phyloP scores from a whole-genome alignment of 2,113 vertebrate genomes.

The Danionella cerebrum region DNA sequence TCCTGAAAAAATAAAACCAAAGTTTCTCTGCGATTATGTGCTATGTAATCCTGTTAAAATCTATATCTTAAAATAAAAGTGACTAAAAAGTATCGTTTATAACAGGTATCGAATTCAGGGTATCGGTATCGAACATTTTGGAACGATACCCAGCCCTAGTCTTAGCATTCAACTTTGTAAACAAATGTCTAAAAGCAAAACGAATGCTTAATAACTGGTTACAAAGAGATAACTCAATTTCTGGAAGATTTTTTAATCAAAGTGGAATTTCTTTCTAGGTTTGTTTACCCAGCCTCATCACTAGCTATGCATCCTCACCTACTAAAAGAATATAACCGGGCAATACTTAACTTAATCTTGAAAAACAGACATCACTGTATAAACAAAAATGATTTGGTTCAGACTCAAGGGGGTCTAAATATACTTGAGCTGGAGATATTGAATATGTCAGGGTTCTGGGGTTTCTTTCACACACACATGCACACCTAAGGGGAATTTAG shows the following conservation, averaged over 20 bases:
- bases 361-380: constrained; percentile 5
- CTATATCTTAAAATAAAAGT: too few species aligned
- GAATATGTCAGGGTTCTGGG: too few species aligned
- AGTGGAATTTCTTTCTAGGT: not conserved
- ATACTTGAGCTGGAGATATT: not conserved
- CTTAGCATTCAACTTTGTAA: not conserved
- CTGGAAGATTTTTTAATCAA: not conserved
- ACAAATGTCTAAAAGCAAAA: not conserved
- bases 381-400: not conserved
- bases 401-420: not conserved
- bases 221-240: not conserved
- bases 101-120: too few species aligned
- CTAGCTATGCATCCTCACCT: not conserved
- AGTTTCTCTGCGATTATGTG: too few species aligned
- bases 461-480: too few species aligned
- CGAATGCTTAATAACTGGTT: not conserved
- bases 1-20: too few species aligned
- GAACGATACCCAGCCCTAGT: too few species aligned
- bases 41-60: too few species aligned
- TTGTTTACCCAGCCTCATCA: not conserved
- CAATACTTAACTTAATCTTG: not conserved
- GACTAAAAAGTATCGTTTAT: too few species aligned
- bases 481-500: too few species aligned
- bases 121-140: too few species aligned
- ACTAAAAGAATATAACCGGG: not conserved